Evolutionary conservation across 2,797 vertebrate genomes (phyloP).

Genomic region (Sciurus vulgaris): DNA sequence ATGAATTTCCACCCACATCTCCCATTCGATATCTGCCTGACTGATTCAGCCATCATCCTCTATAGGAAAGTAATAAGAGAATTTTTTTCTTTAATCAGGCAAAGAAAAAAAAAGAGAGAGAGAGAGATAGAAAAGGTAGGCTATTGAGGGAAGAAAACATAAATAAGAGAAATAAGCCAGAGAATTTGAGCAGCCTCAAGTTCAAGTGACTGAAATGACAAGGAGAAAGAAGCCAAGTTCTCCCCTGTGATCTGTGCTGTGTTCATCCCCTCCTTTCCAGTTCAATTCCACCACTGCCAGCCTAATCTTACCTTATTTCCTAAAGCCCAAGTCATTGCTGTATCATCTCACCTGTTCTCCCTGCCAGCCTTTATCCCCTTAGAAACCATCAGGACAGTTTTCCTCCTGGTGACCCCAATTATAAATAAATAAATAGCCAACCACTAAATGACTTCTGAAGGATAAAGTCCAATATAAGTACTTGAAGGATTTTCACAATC

Average conservation of each 20-base stretch:
- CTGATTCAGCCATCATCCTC: conserved; percentile 7
- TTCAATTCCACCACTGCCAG: neutral
- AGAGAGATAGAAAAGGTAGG: neutral
- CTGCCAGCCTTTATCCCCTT: neutral
- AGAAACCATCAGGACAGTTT: neutral
- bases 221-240: neutral
- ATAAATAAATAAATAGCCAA: neutral
- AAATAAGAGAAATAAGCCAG: conserved; percentile 47
- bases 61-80: neutral
- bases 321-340: neutral
- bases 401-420: neutral
- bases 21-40: neutral
- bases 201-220: neutral
- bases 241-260: neutral
- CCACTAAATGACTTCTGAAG: neutral
- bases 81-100: neutral
- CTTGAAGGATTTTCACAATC: conserved; percentile 26
- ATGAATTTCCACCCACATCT: neutral
- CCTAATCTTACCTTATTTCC: neutral
- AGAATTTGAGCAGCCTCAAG: neutral
- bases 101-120: neutral
- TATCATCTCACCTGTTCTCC: neutral
- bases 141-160: neutral
- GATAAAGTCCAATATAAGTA: neutral
- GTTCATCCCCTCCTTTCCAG: neutral